Evolutionary conservation across 2,797 vertebrate genomes (phyloP).

Genomic region (Serranus cabrilla): DNA sequence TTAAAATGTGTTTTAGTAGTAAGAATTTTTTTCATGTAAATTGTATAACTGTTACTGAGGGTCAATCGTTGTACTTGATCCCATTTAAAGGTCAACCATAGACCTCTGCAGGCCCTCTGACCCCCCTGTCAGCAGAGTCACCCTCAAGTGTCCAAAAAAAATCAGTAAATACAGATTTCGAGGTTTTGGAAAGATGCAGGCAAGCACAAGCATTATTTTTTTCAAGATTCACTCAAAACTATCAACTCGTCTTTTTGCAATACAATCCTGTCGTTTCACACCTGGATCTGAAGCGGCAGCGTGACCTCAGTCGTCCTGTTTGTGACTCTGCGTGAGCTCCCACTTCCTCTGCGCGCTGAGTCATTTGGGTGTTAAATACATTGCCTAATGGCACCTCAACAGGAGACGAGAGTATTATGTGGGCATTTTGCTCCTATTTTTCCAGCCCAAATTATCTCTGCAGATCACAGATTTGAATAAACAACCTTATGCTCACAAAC

Average conservation of each 20-base stretch:
- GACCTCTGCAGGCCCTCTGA: too few species aligned
- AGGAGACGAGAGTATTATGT: conserved; percentile 29
- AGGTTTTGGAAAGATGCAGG: not conserved
- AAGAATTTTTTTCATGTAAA: too few species aligned
- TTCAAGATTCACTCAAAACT: not conserved
- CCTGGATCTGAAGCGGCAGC: conserved; percentile 6
- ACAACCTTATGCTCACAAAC: conserved; percentile 32
- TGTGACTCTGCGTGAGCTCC: conserved; percentile 13
- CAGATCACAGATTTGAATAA: conserved; percentile 56
- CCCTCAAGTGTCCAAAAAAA: too few species aligned
- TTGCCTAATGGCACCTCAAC: conserved; percentile 46
- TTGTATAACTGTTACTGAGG: too few species aligned
- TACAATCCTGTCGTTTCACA: conserved; percentile 18
- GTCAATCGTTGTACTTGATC: too few species aligned
- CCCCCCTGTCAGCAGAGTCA: too few species aligned
- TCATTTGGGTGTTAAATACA: conserved; percentile 41
- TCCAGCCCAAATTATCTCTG: conserved; percentile 56
- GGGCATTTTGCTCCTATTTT: conserved; percentile 36
- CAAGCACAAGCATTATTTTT: not conserved
- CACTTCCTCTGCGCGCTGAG: conserved; percentile 11
- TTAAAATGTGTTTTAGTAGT: too few species aligned
- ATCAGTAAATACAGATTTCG: not conserved
- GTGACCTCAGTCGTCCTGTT: conserved; percentile 12
- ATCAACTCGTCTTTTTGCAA: conserved; percentile 16
- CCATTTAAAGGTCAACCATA: too few species aligned